These are phyloP conservation scores for Ciona savignyi DNA, from an alignment of 23 tunicate genomes.

Conservation along the genomic window DNA sequence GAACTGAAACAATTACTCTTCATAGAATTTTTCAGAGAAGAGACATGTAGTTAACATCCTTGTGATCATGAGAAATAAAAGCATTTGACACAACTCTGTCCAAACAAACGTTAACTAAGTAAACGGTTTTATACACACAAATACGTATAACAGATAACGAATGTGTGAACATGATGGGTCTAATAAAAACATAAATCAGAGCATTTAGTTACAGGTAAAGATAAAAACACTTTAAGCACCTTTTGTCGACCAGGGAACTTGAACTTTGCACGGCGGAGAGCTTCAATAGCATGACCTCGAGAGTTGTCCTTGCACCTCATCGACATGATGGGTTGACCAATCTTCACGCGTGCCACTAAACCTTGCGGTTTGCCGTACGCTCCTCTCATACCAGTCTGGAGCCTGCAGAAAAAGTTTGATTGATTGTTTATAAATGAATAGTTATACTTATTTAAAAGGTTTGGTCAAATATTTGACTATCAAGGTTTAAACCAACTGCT, in stretches of 20 bases:
- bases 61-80: too few relatives aligned
- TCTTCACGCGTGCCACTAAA: slow-evolving; percentile 90
- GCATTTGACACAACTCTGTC: too few relatives aligned
- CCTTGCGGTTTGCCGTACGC: slow-evolving; percentile 99
- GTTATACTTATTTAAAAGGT: background rate
- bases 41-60: slow-evolving; percentile 21
- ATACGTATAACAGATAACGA: too few relatives aligned
- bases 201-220: too few relatives aligned
- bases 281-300: slow-evolving; percentile 77
- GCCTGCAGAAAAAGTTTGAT: slow-evolving; percentile 17
- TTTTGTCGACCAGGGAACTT: slow-evolving; percentile 98
- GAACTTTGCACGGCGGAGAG: slow-evolving; percentile 93
- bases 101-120: background rate
- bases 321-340: slow-evolving; percentile 97
- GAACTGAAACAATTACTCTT: background rate
- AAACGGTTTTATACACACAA: background rate
- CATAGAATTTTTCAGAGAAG: slow-evolving; percentile 11
- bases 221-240: too few relatives aligned
- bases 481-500: too few relatives aligned
- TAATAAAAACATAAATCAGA: too few relatives aligned
- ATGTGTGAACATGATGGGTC: too few relatives aligned
- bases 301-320: slow-evolving; percentile 72
- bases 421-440: background rate
- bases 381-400: slow-evolving; percentile 98
- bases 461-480: background rate